Evolutionary conservation across 2,888 invertebrate species (phyloP).

Genomic region (Agrochola macilenta): DNA sequence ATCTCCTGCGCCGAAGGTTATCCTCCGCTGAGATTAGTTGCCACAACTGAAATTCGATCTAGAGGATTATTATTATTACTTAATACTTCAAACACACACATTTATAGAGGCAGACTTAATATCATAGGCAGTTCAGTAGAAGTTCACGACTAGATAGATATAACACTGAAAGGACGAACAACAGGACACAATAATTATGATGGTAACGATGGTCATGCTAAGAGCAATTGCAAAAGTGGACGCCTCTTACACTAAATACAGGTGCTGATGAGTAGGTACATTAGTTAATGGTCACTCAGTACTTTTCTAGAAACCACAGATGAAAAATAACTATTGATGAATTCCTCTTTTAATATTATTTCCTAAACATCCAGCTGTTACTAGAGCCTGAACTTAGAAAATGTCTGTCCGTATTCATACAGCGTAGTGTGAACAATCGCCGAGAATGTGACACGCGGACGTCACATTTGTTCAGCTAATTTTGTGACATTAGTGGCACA

Average conservation of each 20-base stretch:
- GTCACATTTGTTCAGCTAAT: constrained; percentile 37
- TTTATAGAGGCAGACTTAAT: too few species aligned
- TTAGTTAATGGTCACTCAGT: not conserved
- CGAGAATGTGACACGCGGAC: constrained; percentile 42
- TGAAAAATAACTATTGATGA: not conserved
- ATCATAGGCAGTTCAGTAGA: too few species aligned
- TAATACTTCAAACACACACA: too few species aligned
- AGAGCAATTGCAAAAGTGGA: not conserved
- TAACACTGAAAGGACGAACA: not conserved
- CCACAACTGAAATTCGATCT: too few species aligned
- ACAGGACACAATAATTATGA: not conserved
- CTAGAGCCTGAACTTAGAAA: constrained; percentile 17
- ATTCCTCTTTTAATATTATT: not conserved
- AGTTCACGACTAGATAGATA: not conserved
- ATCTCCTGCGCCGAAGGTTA: too few species aligned
- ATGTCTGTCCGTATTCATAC: constrained; percentile 22
- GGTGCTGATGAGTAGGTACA: too few species aligned
- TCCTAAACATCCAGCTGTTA: constrained; percentile 8
- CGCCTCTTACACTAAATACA: too few species aligned
- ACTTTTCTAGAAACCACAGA: not conserved
- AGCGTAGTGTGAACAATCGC: constrained; percentile 18
- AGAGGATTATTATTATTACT: too few species aligned
- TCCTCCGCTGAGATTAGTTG: too few species aligned
- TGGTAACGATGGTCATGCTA: not conserved
- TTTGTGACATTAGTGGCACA: constrained; percentile 26